phyloP scores from a whole-genome alignment of 2,888 invertebrate genomes.

The Eilema depressum region DNA sequence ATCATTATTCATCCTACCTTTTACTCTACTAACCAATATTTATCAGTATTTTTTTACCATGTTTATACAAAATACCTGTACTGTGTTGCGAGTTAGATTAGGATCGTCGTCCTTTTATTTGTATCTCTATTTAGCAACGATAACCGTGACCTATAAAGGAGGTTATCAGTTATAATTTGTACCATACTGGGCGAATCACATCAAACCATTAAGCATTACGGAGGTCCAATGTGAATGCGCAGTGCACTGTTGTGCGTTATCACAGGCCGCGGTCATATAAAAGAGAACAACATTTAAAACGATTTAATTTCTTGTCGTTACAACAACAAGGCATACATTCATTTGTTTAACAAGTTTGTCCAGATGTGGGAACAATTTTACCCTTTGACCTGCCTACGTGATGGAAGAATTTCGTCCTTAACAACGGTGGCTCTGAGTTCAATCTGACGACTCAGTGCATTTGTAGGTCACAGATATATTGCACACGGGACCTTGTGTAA shows the following conservation, averaged over 20 bases:
- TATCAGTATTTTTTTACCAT: neutral
- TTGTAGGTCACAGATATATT: conserved; percentile 79
- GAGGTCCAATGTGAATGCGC: conserved; percentile 60
- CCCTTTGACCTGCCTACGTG: conserved; percentile 72
- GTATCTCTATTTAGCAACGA: conserved; percentile 65
- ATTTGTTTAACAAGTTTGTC: conserved; percentile 52
- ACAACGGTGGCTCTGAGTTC: conserved; percentile 61
- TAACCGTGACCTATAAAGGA: conserved; percentile 74
- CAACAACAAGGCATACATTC: conserved; percentile 68
- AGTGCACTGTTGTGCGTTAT: conserved; percentile 64
- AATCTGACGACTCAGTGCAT: conserved; percentile 61
- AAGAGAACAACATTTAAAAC: conserved; percentile 63
- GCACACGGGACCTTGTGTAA: conserved; percentile 76
- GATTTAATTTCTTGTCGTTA: conserved; percentile 65
- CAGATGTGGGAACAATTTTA: conserved; percentile 70
- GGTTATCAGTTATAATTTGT: conserved; percentile 74
- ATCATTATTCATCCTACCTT: neutral
- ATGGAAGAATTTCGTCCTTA: conserved; percentile 69
- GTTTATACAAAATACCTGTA: no score
- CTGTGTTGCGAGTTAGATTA: conserved; percentile 19
- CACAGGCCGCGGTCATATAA: conserved; percentile 74
- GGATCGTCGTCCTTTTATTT: conserved; percentile 62
- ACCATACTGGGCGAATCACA: conserved; percentile 70
- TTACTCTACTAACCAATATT: neutral
- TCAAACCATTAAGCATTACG: conserved; percentile 64